Base-by-base conservation (phyloP, 2,888 invertebrate species). In the Lissonota sp. region DNA sequence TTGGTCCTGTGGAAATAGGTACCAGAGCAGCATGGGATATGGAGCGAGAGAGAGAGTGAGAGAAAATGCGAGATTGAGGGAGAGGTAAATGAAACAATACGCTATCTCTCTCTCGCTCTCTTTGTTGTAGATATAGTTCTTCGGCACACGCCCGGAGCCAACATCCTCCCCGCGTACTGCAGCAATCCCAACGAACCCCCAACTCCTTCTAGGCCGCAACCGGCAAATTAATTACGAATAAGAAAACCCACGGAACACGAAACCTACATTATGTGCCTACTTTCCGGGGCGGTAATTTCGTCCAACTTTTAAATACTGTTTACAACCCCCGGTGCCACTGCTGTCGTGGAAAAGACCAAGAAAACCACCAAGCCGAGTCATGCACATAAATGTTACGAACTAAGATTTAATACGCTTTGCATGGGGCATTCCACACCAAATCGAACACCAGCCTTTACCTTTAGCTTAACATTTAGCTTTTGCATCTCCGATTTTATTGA, bases 181-280 rank as follows among this genome's bases (percentile, higher is more conserved):
- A 14, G 42, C 71, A 53, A 66, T 64, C 58, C 60, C 14, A 26
- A 26, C 49, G 42, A 12, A 63, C 64, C 49, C 49, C 57, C 37
- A 6, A 1, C 44, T 26, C 44, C 40, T 46, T 44, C 12, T 12
- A 60, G 44, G 64, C 72, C 71, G 7, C 39, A 66, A 69, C 75
- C 67, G 49, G 72, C 75, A 74, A 85, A 87, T 87, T 87, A 87
- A 87, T 87, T 86, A 86, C 83, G 81, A 85, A 86, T 84, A 86
- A 84, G 84, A 86, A n/a, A 74, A 75, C 80, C 26, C 72, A 79
- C 82, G 76, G 58, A 83, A 85, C 86, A 86, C 80, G 84, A 86
- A 86, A 87, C 74, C 83, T 82, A 85, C 85, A 86, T 87, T 86
- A 86, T 83, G 79, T 80, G 69, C 51, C 74, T 79, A 83, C 84